These are phyloP conservation scores for Pagrus major DNA, from an alignment of 2,113 vertebrate genomes.

Conservation along the genomic window DNA sequence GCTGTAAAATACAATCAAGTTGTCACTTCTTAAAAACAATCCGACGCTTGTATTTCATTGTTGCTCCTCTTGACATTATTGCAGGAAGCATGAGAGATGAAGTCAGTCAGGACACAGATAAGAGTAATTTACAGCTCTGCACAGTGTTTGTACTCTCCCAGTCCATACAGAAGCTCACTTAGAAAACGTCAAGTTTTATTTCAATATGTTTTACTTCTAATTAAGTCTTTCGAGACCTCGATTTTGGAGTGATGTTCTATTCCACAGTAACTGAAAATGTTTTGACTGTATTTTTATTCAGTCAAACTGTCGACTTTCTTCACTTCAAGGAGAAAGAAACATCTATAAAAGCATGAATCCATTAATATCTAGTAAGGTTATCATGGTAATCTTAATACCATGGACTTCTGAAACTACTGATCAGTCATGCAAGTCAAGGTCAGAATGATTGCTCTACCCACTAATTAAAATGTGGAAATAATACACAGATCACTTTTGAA, in stretches of 20 bases:
- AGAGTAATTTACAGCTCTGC: conserved; percentile 2
- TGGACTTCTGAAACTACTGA: neutral
- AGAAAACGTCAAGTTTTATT: neutral
- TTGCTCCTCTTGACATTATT: neutral
- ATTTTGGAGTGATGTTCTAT: neutral
- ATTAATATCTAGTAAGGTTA: neutral
- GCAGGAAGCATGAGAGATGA: neutral
- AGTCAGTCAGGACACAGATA: neutral
- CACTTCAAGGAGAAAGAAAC: neutral
- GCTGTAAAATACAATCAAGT: neutral
- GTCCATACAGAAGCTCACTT: neutral
- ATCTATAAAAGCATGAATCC: conserved; percentile 2
- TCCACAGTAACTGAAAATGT: neutral
- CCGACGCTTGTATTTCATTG: conserved; percentile 14
- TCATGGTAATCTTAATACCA: neutral
- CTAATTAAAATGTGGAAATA: neutral
- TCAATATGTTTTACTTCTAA: neutral
- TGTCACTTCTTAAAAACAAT: conserved; percentile 10
- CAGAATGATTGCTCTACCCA: neutral
- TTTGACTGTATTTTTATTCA: neutral
- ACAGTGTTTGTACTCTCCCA: neutral
- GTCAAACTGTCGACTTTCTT: neutral
- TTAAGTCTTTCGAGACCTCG: neutral
- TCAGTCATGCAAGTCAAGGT: conserved; percentile 35
- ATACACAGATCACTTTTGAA: neutral